Percentiles rank a stretch among this genome's conserved stretches.
Conservation (phyloP, 2,113 vertebrate species). For the Erythrocercus mccallii region DNA sequence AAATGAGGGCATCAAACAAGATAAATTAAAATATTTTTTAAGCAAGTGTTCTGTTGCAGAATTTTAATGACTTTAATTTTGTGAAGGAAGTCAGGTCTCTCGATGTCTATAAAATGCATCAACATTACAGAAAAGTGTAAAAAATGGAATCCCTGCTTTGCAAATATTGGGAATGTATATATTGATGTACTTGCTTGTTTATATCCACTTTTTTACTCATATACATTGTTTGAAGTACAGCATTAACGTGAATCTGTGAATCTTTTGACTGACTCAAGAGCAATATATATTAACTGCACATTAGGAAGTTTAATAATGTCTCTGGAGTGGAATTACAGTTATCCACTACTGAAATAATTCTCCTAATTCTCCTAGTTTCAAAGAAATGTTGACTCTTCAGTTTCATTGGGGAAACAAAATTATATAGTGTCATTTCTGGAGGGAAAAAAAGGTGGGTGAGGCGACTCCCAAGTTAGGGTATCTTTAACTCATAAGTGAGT, state of each 20-base stretch:
- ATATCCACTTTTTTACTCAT: not conserved
- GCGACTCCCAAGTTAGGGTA: not conserved
- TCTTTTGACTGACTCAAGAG: not conserved
- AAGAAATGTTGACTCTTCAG: not conserved
- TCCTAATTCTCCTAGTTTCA: not conserved
- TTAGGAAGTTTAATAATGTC: not conserved
- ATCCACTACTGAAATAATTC: not conserved
- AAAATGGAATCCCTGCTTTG: not conserved
- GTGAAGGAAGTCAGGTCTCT: not conserved
- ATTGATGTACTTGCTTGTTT: not conserved
- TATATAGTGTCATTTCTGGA: not conserved
- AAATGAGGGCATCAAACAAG: not conserved
- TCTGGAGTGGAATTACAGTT: not conserved
- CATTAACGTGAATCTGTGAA: not conserved
- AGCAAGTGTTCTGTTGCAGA: fast-evolving
- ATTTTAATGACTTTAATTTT: not conserved
- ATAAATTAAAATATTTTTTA: not conserved
- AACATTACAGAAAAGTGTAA: not conserved
- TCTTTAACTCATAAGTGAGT: not conserved
- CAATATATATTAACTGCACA: fast-evolving
- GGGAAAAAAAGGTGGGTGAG: fast-evolving
- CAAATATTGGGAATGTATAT: not conserved
- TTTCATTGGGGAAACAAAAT: not conserved
- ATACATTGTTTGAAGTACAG: not conserved
- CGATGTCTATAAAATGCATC: not conserved